Base-by-base conservation (phyloP, 2,113 vertebrate species). In the Cathartes aura region DNA sequence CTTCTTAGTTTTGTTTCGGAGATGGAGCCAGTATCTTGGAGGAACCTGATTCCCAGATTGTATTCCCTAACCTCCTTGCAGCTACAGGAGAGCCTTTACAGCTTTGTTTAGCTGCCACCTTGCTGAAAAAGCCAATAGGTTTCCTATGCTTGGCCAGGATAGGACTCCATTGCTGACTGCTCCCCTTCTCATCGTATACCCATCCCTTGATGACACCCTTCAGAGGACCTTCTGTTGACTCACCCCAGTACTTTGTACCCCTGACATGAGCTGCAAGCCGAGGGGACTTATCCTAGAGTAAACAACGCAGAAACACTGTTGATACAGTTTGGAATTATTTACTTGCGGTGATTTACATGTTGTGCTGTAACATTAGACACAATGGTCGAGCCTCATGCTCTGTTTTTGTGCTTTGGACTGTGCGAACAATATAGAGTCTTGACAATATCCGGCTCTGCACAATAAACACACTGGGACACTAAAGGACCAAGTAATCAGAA, bases 401-500 rank as follows among this genome's bases (percentile, higher is more conserved):
- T 93, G 89, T 2, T 93, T 91, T 97, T 98, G 98, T 98, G 98
- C 97, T 95, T 98, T 78, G 3, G 60, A 89, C 94, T 95, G 74
- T 96, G 93, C 30, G 2, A 74, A 89, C 89, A 91, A 90, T 81
- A 89, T 23, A 83, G 47, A 73, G 24, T 76, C 43, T 53, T 53
- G 70, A 97, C 95, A 78, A 68, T 89, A 63, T n/a, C 76, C 66
- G 82, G 27, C 80, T 94, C 42, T 56, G 58, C 83, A 97, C 97
- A 91, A 80, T 66, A 96, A 95, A 87, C 72, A 91, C 82, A 82
- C 40, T 15, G 67, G 63, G 47, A 84, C 76, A 67, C 64, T 29
- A 20, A 79, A 94, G 63, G 64, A 91, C 68, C 74, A n/a, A 78
- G 70, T 52, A 94, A 96, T 76, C 71, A 81, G 82, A 95, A 93